Base-by-base conservation (phyloP, 2,113 vertebrate genomes). In the Odontesthes bonariensis region DNA sequence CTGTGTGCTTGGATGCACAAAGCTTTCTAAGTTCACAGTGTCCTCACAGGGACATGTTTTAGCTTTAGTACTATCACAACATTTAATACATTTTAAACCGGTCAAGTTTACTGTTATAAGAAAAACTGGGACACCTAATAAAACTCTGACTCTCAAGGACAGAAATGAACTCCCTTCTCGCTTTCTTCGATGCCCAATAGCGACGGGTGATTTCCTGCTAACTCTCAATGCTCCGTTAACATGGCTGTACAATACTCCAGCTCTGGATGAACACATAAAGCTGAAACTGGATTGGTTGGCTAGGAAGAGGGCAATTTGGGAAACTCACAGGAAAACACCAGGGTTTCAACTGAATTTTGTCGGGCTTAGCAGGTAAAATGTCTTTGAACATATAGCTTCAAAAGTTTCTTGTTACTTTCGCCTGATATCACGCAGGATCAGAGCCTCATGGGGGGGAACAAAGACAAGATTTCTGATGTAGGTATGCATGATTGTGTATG, bases 301-400 rank as follows among this genome's bases (percentile, higher is more conserved):
- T 16, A 1, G 62, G 27, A 13, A 49, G 27, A 27, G 7, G 31
- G 47, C 31, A 40, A 47, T 67, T 51, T 12, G 33, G 56, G 53
- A 78, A 63, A 67, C 57, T 31, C 71, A 61, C 33, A 60, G 61
- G 60, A 75, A 65, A 57, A 72, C 38, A 56, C 23, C 7, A 0
- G 53, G 71, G 73, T 31, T 87, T 86, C 22, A 32, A 82, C 76
- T 70, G 66, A 52, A 69, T 79, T 54, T 55, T 73, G 68, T 64
- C 54, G 61, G 57, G 52, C 47, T 60, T 42, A 71, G 69, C 56
- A 72, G 69, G 62, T 68, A 31, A 61, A 11, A 67, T 65, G 66
- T 8, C 84, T 91, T 87, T 87, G 80, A 88, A 83, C 74, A 60
- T 14, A 63, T 12, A 51, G 61, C 78, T 81, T 88, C 69, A 88